Conservation (phyloP, 2,888 invertebrate species). For the Papilio demoleus region DNA sequence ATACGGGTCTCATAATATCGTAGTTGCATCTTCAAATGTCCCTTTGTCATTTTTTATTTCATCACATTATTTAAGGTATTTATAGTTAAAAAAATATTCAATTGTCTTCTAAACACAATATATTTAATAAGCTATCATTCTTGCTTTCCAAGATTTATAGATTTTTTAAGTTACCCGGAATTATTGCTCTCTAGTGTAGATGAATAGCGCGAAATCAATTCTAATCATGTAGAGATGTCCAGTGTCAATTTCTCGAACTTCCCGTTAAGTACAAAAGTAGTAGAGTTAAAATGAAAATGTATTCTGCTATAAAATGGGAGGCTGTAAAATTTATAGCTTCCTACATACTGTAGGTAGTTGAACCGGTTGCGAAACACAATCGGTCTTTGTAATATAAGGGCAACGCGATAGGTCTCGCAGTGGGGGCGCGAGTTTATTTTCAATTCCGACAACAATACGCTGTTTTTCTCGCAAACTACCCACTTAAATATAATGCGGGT, state of each 20-base stretch:
- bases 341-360: slow-evolving; percentile 39
- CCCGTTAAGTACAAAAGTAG: not conserved
- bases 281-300: not conserved
- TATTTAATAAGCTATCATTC: no score
- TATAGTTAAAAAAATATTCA: no score
- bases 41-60: no score
- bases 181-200: no score
- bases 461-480: slow-evolving; percentile 80
- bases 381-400: slow-evolving; percentile 54
- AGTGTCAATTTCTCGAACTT: no score
- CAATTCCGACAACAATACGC: slow-evolving; percentile 79
- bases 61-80: no score
- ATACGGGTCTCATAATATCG: no score
- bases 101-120: no score
- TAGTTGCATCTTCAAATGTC: no score
- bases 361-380: slow-evolving; percentile 47
- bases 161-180: no score
- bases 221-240: not conserved
- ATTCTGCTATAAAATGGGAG: slow-evolving; percentile 6
- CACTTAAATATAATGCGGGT: slow-evolving; percentile 79
- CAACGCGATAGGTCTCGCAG: slow-evolving; percentile 46
- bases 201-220: no score
- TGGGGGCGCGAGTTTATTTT: slow-evolving; percentile 70
- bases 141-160: no score
- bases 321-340: slow-evolving; percentile 23